Base-by-base conservation (phyloP, 2,797 vertebrate species). In the Amphiprion clarkii region DNA sequence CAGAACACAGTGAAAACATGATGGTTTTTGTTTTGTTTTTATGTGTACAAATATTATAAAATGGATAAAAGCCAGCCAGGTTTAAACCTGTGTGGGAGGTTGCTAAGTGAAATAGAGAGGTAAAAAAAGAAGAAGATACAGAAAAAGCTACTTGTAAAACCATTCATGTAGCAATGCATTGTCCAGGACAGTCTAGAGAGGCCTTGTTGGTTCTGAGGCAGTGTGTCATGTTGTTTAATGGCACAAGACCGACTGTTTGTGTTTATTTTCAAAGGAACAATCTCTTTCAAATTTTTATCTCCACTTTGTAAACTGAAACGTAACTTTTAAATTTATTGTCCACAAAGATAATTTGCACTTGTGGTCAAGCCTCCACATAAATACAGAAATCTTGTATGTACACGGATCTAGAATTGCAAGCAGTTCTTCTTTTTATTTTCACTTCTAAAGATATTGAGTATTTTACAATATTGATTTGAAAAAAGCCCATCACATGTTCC, bases 51-150 rank as follows among this genome's bases (percentile, higher is more conserved):
- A 60, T 74, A 63, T 85, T 83, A 52, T 60, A 70, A 78, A 82
- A 79, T 25, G 71, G 59, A 57, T 44, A 13, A 62, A 7, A 59
- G 25, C 55, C 46, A 67, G 40, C 48, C n/a, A 40, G 40, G 48
- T 74, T 75, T 65, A 70, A 78, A 80, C 57, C 29, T 76, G 64
- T 0, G 71, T 87, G 68, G 78, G 86, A 73, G 79, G 65, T 69
- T 75, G 23, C 21, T 33, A 79, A 51, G 58, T 62, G 57, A 72
- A 78, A 56, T 46, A 64, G 53, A 70, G 44, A 65, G 31, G 82
- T 63, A 19, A 53, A 27, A 67, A 19, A 52, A 84, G 60, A 63
- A 67, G 69, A 53, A 75, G 40, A 56, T 59, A 72, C 36, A 84
- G 62, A 62, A 67, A 69, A 53, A 76, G 40, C 58, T 56, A 70